Conservation (phyloP, 2,113 vertebrate species). For the Lepus europaeus region DNA sequence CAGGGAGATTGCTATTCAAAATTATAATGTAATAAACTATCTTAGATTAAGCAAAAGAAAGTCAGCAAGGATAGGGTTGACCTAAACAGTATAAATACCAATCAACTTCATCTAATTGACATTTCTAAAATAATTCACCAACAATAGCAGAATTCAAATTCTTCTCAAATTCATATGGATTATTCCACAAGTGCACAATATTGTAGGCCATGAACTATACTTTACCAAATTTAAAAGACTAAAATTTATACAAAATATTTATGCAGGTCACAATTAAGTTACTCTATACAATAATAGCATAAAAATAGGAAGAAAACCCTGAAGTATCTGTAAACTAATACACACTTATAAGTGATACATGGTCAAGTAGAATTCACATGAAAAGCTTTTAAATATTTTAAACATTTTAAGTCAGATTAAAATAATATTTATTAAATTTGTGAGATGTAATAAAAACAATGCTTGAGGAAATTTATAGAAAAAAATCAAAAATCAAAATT, state of each 20-base stretch:
- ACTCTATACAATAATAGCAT: background rate
- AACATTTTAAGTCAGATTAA: background rate
- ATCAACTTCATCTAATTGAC: background rate
- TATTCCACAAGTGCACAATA: background rate
- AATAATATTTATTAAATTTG: background rate
- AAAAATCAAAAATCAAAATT: background rate
- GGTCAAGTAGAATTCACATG: background rate
- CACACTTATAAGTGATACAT: background rate
- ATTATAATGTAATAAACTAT: background rate
- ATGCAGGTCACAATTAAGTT: background rate
- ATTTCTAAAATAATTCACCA: background rate
- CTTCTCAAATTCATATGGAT: background rate
- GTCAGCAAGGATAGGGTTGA: background rate
- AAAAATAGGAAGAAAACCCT: background rate
- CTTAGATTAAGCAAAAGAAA: background rate
- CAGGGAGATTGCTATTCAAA: background rate
- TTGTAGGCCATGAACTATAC: background rate
- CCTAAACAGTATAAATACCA: background rate
- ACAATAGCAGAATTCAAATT: background rate
- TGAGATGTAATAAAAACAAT: background rate
- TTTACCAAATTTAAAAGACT: background rate
- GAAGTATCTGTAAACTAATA: background rate
- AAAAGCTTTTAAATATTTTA: background rate
- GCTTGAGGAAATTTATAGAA: background rate
- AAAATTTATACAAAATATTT: background rate